These are phyloP conservation scores for Pangasianodon hypophthalmus DNA, from an alignment of 2,113 vertebrate genomes.

Conservation along the genomic window DNA sequence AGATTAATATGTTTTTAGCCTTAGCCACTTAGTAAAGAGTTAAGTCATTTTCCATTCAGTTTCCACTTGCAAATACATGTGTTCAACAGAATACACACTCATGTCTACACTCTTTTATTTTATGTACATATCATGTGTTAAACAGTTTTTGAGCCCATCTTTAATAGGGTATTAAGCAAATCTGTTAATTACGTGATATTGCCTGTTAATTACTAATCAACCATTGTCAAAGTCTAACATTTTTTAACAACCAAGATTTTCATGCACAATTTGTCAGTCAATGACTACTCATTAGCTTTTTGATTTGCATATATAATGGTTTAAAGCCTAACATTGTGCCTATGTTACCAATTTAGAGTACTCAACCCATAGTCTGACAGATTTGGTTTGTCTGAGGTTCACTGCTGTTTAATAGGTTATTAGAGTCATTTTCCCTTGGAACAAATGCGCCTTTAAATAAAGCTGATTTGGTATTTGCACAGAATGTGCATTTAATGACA, in stretches of 20 bases:
- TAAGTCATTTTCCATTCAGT: background rate
- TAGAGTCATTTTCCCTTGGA: background rate
- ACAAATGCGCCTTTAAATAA: background rate
- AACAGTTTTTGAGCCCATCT: background rate
- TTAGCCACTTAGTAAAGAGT: no score
- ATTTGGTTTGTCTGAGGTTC: constrained; percentile 6
- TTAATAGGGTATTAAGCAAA: background rate
- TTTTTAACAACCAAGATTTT: background rate
- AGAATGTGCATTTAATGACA: background rate
- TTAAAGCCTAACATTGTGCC: background rate
- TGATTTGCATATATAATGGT: constrained; percentile 6
- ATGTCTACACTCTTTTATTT: background rate
- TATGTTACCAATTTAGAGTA: background rate
- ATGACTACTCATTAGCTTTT: background rate
- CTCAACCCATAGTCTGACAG: background rate
- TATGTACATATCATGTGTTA: background rate
- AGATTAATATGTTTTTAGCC: background rate
- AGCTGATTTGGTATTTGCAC: background rate
- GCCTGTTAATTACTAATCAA: background rate
- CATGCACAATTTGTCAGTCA: background rate
- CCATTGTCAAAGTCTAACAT: background rate
- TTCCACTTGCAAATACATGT: background rate
- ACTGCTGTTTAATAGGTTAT: background rate
- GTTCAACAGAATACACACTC: background rate
- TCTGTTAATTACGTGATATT: no score